A percentile compares a stretch with the other conserved stretches of the same genome.
These are phyloP conservation scores for Perca flavescens DNA, from an alignment of 2,113 vertebrate species.

Conservation along the genomic window DNA sequence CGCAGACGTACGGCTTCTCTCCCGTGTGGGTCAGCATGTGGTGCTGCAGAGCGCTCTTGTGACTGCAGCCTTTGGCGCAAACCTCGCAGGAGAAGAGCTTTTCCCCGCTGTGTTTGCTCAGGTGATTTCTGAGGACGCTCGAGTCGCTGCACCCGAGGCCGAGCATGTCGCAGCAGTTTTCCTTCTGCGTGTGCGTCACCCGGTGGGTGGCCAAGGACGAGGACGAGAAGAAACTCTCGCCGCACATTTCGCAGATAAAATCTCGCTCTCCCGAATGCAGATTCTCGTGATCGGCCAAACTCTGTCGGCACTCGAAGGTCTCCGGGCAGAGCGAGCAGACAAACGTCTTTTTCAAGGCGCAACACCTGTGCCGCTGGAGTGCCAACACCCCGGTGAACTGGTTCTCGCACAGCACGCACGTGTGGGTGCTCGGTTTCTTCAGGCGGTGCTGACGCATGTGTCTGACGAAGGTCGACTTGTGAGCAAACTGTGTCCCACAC, in stretches of 20 bases:
- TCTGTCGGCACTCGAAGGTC: slow-evolving; percentile 63
- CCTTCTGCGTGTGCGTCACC: slow-evolving; percentile 47
- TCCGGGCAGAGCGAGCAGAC: slow-evolving; percentile 74
- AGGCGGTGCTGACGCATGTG: slow-evolving; percentile 65
- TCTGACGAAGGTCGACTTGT: slow-evolving; percentile 57
- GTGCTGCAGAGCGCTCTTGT: slow-evolving; percentile 82
- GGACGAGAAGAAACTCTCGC: slow-evolving; percentile 71
- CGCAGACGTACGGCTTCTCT: slow-evolving; percentile 80
- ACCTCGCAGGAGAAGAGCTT: slow-evolving; percentile 77
- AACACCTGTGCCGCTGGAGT: slow-evolving; percentile 68
- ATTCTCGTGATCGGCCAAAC: slow-evolving; percentile 69
- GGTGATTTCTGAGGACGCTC: slow-evolving; percentile 40
- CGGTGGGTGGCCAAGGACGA: slow-evolving; percentile 54
- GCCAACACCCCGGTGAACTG: slow-evolving; percentile 46
- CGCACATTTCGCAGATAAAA: slow-evolving; percentile 80
- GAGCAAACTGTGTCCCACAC: slow-evolving; percentile 66
- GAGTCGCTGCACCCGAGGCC: slow-evolving; percentile 41
- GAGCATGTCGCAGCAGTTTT: slow-evolving; percentile 33
- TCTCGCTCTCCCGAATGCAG: slow-evolving; percentile 58
- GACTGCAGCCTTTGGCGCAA: slow-evolving; percentile 84
- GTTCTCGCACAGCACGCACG: slow-evolving; percentile 58
- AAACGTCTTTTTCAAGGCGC: slow-evolving; percentile 59
- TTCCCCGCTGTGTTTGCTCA: slow-evolving; percentile 47
- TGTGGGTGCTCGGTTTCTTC: slow-evolving; percentile 4
- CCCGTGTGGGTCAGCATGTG: slow-evolving; percentile 82